Conservation (phyloP, 1,140 invertebrate species). For the Caerostris darwini region DNA sequence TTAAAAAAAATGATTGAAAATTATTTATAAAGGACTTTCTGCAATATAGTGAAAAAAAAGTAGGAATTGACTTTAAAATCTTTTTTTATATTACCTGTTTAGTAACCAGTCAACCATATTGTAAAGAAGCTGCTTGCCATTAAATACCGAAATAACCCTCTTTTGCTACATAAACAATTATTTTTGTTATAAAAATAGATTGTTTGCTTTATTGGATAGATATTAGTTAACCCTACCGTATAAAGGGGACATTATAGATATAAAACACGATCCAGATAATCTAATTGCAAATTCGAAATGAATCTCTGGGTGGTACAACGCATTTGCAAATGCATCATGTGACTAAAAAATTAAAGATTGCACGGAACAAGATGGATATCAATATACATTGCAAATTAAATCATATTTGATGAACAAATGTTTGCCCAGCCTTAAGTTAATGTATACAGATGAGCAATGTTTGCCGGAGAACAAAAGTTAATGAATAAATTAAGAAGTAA, state of each 20-base stretch:
- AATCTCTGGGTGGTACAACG: not conserved
- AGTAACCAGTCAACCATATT: too few species aligned
- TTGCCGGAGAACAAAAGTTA: not conserved
- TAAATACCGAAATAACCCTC: too few species aligned
- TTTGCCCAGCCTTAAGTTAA: not conserved
- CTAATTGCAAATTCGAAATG: slow-evolving; percentile 18
- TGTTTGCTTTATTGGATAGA: too few species aligned
- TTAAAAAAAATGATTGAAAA: too few species aligned
- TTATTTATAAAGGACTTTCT: too few species aligned
- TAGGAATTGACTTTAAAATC: too few species aligned
- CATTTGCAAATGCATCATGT: not conserved
- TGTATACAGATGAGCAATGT: not conserved
- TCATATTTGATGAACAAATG: not conserved
- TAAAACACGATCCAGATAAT: not conserved
- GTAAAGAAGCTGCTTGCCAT: too few species aligned
- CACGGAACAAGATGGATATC: not conserved
- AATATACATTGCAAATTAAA: not conserved
- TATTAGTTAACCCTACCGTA: too few species aligned
- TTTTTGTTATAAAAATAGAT: too few species aligned
- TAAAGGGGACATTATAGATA: not conserved
- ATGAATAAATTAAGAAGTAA: not conserved
- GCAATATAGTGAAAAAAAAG: too few species aligned
- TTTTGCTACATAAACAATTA: too few species aligned
- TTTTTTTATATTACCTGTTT: too few species aligned
- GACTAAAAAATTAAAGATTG: not conserved